Percentiles rank a stretch among this genome's conserved stretches.
Evolutionary conservation across 2,888 invertebrate species (phyloP).

Genomic region (Proisotoma minuta): DNA sequence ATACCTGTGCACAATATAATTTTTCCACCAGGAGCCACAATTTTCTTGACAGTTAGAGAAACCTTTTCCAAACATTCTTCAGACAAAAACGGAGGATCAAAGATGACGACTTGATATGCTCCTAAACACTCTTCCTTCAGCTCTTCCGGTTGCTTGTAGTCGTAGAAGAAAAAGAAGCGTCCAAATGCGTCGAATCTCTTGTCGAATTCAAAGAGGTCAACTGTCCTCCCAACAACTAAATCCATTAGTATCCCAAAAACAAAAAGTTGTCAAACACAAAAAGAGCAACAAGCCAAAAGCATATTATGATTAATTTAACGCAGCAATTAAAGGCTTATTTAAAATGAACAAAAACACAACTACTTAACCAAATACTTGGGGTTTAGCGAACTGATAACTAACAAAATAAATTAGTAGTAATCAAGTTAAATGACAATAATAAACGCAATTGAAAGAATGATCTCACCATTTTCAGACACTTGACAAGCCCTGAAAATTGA

Average conservation of each 20-base stretch:
- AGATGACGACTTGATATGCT: constrained; percentile 76
- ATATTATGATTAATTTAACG: no score
- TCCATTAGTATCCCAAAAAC: constrained; percentile 9
- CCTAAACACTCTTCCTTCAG: constrained; percentile 60
- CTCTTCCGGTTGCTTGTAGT: constrained; percentile 74
- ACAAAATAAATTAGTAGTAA: background rate
- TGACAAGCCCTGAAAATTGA: constrained; percentile 64
- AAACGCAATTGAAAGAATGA: no score
- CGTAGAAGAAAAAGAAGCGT: constrained; percentile 75
- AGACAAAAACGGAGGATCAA: constrained; percentile 91
- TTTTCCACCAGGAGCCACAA: constrained; percentile 62
- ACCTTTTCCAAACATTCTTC: constrained; percentile 86
- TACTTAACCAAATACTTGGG: no score
- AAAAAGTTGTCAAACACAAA: constrained; percentile 17
- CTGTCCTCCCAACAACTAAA: constrained; percentile 54
- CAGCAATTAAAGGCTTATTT: no score
- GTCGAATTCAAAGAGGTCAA: constrained; percentile 77
- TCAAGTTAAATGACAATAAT: background rate
- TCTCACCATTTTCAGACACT: constrained; percentile 35
- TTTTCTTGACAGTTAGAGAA: constrained; percentile 67
- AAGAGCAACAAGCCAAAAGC: no score
- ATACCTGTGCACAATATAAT: constrained; percentile 82
- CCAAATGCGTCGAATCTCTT: constrained; percentile 72
- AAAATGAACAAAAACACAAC: no score
- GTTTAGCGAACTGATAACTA: no score